Base-by-base conservation (phyloP, 2,113 vertebrate species). In the Platichthys stellatus region DNA sequence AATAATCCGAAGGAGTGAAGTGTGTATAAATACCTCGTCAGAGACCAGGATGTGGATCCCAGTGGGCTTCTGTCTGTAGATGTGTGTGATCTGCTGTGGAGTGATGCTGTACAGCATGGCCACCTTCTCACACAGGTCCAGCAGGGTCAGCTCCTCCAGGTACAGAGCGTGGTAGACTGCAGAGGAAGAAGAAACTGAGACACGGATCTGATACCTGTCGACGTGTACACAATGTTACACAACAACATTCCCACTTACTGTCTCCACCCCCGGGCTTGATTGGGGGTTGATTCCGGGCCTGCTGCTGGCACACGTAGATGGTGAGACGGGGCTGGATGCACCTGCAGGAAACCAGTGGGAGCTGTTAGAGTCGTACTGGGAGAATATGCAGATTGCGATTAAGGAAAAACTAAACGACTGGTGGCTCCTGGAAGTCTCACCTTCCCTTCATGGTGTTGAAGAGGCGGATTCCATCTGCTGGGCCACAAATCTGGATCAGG, bases 401-500 rank as follows among this genome's bases (percentile, higher is more conserved):
- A 38, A 38, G 4, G 12, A 14, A 17, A 14, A 11, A 47, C 11
- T 15, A 2, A 14, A 14, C 14, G 3, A 23, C 11, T 57, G 24
- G 54, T 4, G 18, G 49, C 15, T 18, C 15, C 1, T 53, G 0
- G 51, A n/a, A 53, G 20, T 23, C 88, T 82, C 74, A 98, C 97
- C 97, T 96, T 94, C 97, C 96, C 92, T 97, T 97, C 91, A 98
- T 95, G 38, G 96, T 94, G 62, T 99, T 98, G 75, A 97, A 99
- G 78, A 99, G 96, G 28, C 97, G 96, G 89, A 99, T 99, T 38
- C 97, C 97, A 47, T 99, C 97, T 38, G 97, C 96, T 24, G 97
- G 96, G 11, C 97, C 97, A 82, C 97, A 99, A 84, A 99, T 95
- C 93, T 98, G 97, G 84, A 98, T 94, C 90, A 99, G 92, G 69